A percentile compares a stretch with the other conserved stretches of the same genome.
Conservation (phyloP, 2,888 invertebrate genomes). For the Sinhomidia bicolor region DNA sequence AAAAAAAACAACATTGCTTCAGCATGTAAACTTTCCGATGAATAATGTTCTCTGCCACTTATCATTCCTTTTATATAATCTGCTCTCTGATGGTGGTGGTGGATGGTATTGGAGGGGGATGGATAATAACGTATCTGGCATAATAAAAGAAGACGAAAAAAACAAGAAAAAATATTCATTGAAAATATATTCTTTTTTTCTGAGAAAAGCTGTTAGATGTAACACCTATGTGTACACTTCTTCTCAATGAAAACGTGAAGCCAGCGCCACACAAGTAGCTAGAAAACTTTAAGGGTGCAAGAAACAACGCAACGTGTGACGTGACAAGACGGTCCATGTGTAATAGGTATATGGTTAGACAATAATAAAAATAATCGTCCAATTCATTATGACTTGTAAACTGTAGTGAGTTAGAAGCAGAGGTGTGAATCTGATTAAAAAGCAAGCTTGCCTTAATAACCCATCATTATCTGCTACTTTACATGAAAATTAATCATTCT, state of each 20-base stretch:
- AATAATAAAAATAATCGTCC: background rate
- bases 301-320: background rate
- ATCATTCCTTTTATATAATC: slow-evolving; percentile 25
- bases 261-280: slow-evolving; percentile 37
- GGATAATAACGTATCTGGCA: background rate
- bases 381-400: slow-evolving; percentile 39
- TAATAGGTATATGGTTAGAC: background rate
- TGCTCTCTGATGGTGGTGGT: background rate
- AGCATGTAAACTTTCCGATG: slow-evolving; percentile 48
- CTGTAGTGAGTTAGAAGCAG: background rate
- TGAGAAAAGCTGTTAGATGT: background rate
- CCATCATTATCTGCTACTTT: slow-evolving; percentile 43
- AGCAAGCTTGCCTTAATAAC: background rate
- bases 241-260: slow-evolving; percentile 39
- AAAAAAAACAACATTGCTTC: slow-evolving; percentile 53
- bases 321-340: background rate
- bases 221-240: slow-evolving; percentile 48
- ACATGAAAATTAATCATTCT: slow-evolving; percentile 30
- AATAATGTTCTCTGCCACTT: slow-evolving; percentile 62
- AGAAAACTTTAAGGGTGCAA: background rate
- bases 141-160: slow-evolving; percentile 3
- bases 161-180: slow-evolving; percentile 4
- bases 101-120: background rate
- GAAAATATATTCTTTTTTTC: background rate
- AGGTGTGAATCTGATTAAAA: slow-evolving; percentile 46